Conservation (phyloP, 2,888 invertebrate genomes). For the Allygus modestus region DNA sequence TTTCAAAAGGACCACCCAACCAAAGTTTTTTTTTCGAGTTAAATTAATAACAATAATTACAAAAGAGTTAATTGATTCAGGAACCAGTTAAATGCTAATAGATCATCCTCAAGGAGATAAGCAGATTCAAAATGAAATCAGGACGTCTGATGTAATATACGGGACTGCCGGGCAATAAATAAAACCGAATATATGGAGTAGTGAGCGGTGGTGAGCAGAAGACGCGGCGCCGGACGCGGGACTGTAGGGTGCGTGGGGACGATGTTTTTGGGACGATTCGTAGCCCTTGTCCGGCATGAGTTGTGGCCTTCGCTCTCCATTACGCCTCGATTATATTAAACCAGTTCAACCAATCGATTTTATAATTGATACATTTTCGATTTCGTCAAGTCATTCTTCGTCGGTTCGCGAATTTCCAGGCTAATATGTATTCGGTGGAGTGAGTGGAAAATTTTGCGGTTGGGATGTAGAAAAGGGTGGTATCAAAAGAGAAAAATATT, state of each 20-base stretch:
- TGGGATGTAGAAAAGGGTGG: not conserved
- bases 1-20: constrained; percentile 22
- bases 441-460: not conserved
- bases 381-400: constrained; percentile 55
- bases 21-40: constrained; percentile 22
- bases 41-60: constrained; percentile 52
- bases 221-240: not conserved
- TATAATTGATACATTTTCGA: constrained; percentile 63
- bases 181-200: constrained; percentile 1
- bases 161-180: constrained; percentile 34
- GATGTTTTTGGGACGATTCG: constrained; percentile 54
- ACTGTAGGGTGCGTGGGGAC: constrained; percentile 14
- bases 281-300: constrained; percentile 39
- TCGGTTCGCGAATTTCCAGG: constrained; percentile 8
- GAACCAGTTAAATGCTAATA: constrained; percentile 42
- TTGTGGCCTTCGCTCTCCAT: constrained; percentile 49
- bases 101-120: constrained; percentile 46
- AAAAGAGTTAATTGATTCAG: constrained; percentile 42
- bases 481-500: not conserved
- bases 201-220: not conserved
- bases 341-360: constrained; percentile 60
- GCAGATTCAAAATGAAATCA: constrained; percentile 56
- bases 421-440: no score
- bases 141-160: constrained; percentile 39
- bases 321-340: constrained; percentile 59